Base-by-base conservation (phyloP, 2,113 vertebrate species). In the Lophochroa leadbeateri region DNA sequence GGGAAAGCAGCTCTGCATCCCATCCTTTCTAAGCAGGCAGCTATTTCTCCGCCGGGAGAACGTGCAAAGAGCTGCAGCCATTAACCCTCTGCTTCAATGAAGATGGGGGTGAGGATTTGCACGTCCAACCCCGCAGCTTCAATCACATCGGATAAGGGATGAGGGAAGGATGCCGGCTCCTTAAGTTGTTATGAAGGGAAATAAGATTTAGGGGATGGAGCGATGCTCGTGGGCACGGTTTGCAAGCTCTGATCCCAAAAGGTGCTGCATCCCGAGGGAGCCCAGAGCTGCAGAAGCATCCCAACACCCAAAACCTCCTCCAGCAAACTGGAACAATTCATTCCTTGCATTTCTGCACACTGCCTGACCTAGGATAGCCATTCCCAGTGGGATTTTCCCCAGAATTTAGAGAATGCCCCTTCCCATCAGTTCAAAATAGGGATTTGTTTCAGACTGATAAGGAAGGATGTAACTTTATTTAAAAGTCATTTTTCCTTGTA, bases 401-500 rank as follows among this genome's bases (percentile, higher is more conserved):
- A 21, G 23, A 4, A 37, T 57, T 53, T 44, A 15, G 3, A 17
- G 27, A n/a, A 55, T 7, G 7, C 6, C 11, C 19, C 20, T 61
- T 44, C 23, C 44, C 23, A 21, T 4, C 6, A 0, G 19, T 17
- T 37, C 25, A 27, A 24, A 44, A 12, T 1, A 9, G 6, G 9
- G 29, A 41, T 17, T 11, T 60, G 28, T 37, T 29, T 52, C 63
- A 17, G 35, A 55, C 67, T 28, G 29, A 47, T 46, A 24, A 43
- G 21, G 61, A 82, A 92, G 63, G 19, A 58, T 11, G 5, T 85
- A 92, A 88, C 74, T 93, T 95, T 96, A 95, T 91, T 96, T 95
- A 95, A 97, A 94, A 97, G 95, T 94, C 97, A 75, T 75, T 86
- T 90, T 80, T 11, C 31, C 83, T 69, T 31, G 4, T 92, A 80